Conservation (phyloP, 2,113 vertebrate species). For the Embiotoca jacksoni region DNA sequence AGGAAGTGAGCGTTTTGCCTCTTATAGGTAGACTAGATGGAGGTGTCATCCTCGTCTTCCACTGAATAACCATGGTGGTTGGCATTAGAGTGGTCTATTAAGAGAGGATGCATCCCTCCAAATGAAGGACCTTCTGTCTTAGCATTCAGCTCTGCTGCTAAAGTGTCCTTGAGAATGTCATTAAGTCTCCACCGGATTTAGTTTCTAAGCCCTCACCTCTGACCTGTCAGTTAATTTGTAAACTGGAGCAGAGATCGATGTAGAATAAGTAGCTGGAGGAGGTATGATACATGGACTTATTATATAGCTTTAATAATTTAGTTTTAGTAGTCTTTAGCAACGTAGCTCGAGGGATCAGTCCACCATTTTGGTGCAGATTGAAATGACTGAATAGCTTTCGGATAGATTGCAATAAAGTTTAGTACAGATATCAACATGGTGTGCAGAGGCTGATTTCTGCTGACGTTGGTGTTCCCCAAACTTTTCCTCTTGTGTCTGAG, state of each 20-base stretch:
- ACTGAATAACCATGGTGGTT: neutral
- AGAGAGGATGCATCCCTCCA: neutral
- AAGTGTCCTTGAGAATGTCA: slow-evolving; percentile 1
- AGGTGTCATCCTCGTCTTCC: neutral
- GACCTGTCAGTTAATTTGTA: neutral
- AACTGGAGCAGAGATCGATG: no score
- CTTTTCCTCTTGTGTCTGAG: no score
- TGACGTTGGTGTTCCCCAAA: no score
- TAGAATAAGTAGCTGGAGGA: neutral
- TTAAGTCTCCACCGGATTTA: neutral
- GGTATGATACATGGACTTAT: no score
- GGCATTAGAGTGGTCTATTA: neutral
- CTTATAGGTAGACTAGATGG: neutral
- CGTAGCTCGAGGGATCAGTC: no score
- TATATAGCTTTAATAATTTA: no score
- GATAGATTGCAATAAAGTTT: no score
- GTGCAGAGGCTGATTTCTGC: no score
- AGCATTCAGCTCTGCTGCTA: neutral
- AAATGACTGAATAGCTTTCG: no score
- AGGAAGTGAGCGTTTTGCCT: neutral
- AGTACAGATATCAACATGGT: no score
- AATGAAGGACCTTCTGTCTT: slow-evolving; percentile 13
- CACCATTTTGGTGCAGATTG: no score
- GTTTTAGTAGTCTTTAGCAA: no score
- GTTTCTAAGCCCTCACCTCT: neutral